Conservation (phyloP, 1,140 invertebrate species). For the Chelonus insularis region DNA sequence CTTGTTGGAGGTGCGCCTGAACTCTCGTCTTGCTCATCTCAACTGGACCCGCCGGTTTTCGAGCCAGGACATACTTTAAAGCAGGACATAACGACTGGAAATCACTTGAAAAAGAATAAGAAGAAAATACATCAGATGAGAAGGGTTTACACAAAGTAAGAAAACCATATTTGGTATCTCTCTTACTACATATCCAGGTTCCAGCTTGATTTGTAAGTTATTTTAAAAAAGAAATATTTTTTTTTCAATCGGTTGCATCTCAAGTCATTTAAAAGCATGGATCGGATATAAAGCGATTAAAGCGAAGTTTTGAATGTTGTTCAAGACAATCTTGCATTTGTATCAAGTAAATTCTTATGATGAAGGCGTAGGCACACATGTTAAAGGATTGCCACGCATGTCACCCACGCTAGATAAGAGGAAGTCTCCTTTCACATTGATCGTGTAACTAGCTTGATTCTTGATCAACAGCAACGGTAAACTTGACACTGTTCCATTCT, state of each 20-base stretch:
- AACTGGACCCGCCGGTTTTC: conserved; percentile 22
- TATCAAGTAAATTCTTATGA: conserved; percentile 1
- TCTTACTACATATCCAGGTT: conserved; percentile 28
- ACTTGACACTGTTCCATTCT: too few relatives aligned
- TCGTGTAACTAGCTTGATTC: neutral
- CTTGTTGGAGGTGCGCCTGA: conserved; percentile 35
- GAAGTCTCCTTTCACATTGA: conserved; percentile 20
- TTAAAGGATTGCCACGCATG: conserved; percentile 16
- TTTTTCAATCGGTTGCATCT: too few relatives aligned
- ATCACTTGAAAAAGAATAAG: neutral
- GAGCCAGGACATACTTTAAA: neutral
- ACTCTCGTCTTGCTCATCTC: neutral
- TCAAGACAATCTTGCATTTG: neutral
- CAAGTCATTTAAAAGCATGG: too few relatives aligned
- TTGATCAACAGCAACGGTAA: neutral
- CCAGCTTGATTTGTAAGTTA: too few relatives aligned
- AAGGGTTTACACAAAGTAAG: conserved; percentile 37
- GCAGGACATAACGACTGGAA: conserved; percentile 29
- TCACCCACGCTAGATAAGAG: conserved; percentile 12
- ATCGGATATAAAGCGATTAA: too few relatives aligned
- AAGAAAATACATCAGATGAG: conserved; percentile 22
- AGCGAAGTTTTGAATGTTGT: neutral
- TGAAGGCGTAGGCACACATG: conserved; percentile 1
- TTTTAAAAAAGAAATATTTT: too few relatives aligned
- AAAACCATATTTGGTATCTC: conserved; percentile 46